phyloP scores from a whole-genome alignment of 2,797 vertebrate genomes.

The Sebastes hopkinsi region DNA sequence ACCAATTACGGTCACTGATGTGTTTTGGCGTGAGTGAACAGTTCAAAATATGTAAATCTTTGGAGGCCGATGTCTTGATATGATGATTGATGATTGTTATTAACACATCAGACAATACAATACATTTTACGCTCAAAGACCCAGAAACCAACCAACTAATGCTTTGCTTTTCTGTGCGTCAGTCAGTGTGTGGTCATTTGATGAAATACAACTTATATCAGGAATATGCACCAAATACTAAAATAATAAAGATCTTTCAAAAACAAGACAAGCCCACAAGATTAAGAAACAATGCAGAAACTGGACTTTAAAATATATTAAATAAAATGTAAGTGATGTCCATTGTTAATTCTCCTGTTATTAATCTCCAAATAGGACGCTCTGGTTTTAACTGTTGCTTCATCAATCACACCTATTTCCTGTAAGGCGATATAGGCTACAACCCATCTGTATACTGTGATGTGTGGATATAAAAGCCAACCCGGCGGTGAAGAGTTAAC shows the following conservation, averaged over 20 bases:
- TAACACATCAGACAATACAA: neutral
- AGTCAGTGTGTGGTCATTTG: neutral
- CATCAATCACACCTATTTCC: too few species aligned
- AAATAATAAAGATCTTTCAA: neutral
- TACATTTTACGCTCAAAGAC: neutral
- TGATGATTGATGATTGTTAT: neutral
- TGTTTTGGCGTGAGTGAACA: too few species aligned
- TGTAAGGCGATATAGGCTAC: neutral
- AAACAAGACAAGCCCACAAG: neutral
- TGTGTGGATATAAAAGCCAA: neutral
- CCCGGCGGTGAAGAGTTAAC: constrained; percentile 12
- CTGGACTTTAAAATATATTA: neutral
- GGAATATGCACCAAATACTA: neutral
- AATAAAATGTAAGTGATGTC: neutral
- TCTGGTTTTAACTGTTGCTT: neutral
- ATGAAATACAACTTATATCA: neutral
- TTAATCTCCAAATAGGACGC: neutral
- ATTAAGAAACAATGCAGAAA: neutral
- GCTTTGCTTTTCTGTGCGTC: neutral
- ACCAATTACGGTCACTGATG: accelerated
- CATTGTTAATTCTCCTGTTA: neutral
- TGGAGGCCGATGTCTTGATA: too few species aligned
- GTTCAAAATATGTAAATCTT: too few species aligned
- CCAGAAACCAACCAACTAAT: neutral
- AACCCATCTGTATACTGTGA: neutral